Evolutionary conservation across 1,140 invertebrate genomes (phyloP), one percentile per base, ranked within the genome.

Genomic region (Drosophila sucinea): DNA sequence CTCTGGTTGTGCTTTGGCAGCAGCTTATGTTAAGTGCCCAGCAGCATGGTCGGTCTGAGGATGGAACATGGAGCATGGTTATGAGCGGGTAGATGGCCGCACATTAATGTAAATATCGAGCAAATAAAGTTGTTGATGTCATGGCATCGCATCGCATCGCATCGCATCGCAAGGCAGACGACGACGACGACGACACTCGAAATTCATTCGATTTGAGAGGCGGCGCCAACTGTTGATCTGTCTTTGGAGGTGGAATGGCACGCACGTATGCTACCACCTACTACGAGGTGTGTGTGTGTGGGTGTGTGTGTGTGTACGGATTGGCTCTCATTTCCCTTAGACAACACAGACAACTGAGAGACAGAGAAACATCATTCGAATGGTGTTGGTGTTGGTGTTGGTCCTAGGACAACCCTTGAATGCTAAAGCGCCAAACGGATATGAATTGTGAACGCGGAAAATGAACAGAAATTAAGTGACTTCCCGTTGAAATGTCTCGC

Each of bases 401-500:
- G 60, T 61, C 57, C 41, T 40, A 23, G 30, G 47, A 70, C 67
- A 86, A 68, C 71, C 71, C 78, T 65, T 73, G 38, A 73, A 65
- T 58, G 55, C 72, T 51, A 73, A 73, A 77, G 68, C 68, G 56
- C 56, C 64, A 57, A 70, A 73, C 85, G 85, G 81, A 90, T 90
- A 90, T 90, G 81, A 86, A 81, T 82, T 86, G 79, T 79, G 70
- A 90, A 60, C 85, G 85, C 75, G 78, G 70, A 84, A 84, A 85
- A 90, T 86, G 76, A 86, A 90, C 76, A 73, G 73, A 90, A 90
- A 90, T 90, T 85, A 90, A 90, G 79, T 74, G 73, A 90, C 81
- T 90, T 90, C 81, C 44, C 79, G 86, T 77, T 73, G 68, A 76
- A 90, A 73, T 71, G 85, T 90, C 85, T 90, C 81, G 86, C 86